Evolutionary conservation across 1,140 invertebrate genomes (phyloP), one percentile per base, ranked within the genome.

Genomic region (Parapsyche elsis): DNA sequence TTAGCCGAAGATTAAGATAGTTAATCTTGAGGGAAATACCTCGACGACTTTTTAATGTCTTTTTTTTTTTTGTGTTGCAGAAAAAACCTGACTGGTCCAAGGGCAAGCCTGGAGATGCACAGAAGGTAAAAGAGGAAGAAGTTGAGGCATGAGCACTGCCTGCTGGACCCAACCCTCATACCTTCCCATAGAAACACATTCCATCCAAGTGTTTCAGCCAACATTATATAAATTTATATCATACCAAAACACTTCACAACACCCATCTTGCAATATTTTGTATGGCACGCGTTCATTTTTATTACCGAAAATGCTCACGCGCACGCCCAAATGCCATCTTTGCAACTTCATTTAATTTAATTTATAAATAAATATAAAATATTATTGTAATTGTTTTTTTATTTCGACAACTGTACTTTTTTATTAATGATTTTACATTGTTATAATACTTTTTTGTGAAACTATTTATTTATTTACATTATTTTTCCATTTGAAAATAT

Each of bases 1-100:
- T 61, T 19, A n/a, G n/a, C n/a, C 9, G 57, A 19, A 61, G 21
- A 61, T 61, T 21, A 19, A 5, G 19, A 7, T 16, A 61, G 9
- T 61, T 61, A 61, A 61, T 61, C 16, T 53, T 14, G 49, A 53
- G 49, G 12, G 16, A 53, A 5, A 1, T 53, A 53, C 12, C 49
- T 53, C 10, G 16, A 12, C 12, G 12, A 5, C 12, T 53, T 23
- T 26, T 67, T 67, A 67, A 67, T 24, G 21, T 9, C 9, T 16
- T 61, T 61, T n/a, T 16, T n/a, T 21, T 12, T 67, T 71, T 71
- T 10, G 19, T 74, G 24, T 92, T 92, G 85, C 93, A 95, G 94
- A 96, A 95, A 92, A 95, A 95, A 90, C 94, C 95, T 85, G 94
- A 95, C 90, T 96, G 94, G 95, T 95, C 95, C 86, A 95, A 96